These are phyloP conservation scores for Heliconius ismenius DNA, from an alignment of 2,888 invertebrate genomes.

Conservation along the genomic window DNA sequence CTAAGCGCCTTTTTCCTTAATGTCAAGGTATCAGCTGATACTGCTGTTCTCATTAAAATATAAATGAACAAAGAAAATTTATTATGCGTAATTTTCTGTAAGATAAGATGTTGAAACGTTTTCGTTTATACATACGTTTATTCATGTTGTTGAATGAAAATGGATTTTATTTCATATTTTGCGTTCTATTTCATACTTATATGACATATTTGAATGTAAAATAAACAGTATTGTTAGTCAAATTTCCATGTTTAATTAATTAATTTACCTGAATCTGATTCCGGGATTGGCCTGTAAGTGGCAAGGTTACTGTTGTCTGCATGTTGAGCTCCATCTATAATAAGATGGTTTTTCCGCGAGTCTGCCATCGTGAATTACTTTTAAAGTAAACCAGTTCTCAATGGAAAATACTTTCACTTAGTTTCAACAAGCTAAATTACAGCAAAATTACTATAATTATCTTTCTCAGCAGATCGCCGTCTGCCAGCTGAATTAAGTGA, in stretches of 20 bases:
- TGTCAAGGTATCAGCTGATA: conserved; percentile 43
- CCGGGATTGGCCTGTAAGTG: conserved; percentile 82
- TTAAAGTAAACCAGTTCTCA: conserved; percentile 35
- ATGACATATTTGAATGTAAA: not conserved
- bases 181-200: not conserved
- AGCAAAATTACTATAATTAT: conserved; percentile 30
- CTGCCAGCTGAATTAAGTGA: conserved; percentile 20
- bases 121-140: not conserved
- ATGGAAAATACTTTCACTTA: conserved; percentile 33
- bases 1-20: conserved; percentile 26
- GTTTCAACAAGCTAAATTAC: conserved; percentile 30
- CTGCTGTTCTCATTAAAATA: conserved; percentile 21
- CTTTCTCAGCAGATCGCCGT: conserved; percentile 24
- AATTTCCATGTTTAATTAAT: conserved; percentile 3
- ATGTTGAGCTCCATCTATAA: conserved; percentile 74
- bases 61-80: conserved; percentile 21
- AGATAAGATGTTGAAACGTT: not conserved
- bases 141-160: not conserved
- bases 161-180: not conserved
- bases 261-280: conserved; percentile 79
- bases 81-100: conserved; percentile 31
- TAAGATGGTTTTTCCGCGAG: conserved; percentile 70
- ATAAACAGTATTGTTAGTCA: not conserved
- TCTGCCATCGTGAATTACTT: conserved; percentile 66
- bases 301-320: conserved; percentile 76